Evolutionary conservation across 1,140 invertebrate genomes (phyloP).

Genomic region (Orchesella cincta): DNA sequence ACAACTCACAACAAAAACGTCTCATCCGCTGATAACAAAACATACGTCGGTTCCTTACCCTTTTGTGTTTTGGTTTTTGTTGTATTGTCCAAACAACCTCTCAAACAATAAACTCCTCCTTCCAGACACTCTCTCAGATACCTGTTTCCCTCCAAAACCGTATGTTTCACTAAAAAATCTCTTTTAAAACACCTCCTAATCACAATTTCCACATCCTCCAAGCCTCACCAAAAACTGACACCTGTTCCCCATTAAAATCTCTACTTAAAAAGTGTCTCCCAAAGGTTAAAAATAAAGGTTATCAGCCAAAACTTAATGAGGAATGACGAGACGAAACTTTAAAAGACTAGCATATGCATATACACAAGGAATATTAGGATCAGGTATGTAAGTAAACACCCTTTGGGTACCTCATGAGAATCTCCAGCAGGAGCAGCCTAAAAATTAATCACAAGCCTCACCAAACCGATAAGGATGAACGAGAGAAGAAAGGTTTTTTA

Average conservation of each 20-base stretch:
- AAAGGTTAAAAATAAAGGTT: background rate
- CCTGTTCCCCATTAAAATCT: background rate
- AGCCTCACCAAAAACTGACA: background rate
- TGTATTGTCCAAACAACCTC: background rate
- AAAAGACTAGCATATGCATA: background rate
- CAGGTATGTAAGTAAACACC: background rate
- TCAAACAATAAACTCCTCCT: slow-evolving; percentile 19
- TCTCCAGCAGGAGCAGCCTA: background rate
- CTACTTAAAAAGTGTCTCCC: background rate
- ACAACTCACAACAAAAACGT: background rate
- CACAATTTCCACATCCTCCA: background rate
- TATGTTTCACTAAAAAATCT: background rate
- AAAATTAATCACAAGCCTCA: background rate
- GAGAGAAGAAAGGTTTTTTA: background rate
- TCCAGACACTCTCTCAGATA: background rate
- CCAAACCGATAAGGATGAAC: background rate
- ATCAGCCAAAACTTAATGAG: background rate
- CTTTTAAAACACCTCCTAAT: background rate
- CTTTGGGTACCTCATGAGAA: background rate
- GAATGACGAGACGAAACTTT: background rate
- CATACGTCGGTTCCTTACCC: background rate
- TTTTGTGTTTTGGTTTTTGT: slow-evolving; percentile 5
- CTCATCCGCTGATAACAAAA: background rate
- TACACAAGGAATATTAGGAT: background rate
- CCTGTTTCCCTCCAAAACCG: slow-evolving; percentile 13